These are phyloP conservation scores for Enteromius mattozi DNA, from an alignment of 2,797 vertebrate genomes.

Conservation along the genomic window DNA sequence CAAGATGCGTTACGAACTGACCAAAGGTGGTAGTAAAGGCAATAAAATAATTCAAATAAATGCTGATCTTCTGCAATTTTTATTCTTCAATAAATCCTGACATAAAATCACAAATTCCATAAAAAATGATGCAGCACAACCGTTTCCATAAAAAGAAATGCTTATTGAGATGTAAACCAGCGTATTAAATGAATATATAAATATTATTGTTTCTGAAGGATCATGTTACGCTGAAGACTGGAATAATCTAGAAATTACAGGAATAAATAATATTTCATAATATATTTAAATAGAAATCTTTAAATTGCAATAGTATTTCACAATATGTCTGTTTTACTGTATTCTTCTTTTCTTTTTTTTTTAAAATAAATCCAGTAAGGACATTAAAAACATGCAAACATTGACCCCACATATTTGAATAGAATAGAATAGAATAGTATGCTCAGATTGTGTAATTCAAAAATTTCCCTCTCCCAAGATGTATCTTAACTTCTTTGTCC, in stretches of 20 bases:
- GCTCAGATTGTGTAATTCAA: background rate
- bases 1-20: background rate
- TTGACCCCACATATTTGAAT: background rate
- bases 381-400: background rate
- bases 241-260: background rate
- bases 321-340: background rate
- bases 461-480: background rate
- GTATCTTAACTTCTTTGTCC: background rate
- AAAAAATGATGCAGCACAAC: background rate
- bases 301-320: background rate
- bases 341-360: background rate
- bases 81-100: background rate
- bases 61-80: background rate
- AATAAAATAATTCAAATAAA: background rate
- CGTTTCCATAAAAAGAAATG: background rate
- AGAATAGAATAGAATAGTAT: background rate
- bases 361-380: background rate
- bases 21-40: background rate
- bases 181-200: background rate
- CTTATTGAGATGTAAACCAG: background rate
- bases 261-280: background rate
- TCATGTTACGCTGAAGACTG: background rate
- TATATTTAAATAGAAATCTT: background rate
- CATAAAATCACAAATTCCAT: background rate
- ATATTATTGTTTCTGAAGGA: background rate